phyloP scores from a whole-genome alignment of 1,140 invertebrate genomes.

The Pentalonia nigronervosa region DNA sequence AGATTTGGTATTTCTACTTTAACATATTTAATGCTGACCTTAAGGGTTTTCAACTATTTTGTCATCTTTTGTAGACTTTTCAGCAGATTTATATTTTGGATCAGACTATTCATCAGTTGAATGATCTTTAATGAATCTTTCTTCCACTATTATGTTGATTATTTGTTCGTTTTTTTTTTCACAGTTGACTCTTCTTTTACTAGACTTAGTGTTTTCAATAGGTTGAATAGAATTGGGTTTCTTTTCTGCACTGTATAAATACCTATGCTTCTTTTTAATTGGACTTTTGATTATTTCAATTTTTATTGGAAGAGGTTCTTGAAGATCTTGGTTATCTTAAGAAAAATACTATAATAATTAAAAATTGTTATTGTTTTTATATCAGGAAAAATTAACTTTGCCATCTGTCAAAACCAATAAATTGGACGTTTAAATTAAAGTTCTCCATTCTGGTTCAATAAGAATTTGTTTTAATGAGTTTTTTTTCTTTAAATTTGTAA shows the following conservation, averaged over 20 bases:
- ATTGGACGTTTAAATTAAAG: too few relatives aligned
- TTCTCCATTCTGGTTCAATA: too few relatives aligned
- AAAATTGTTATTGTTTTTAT: not conserved
- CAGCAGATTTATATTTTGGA: not conserved
- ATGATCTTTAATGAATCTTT: not conserved
- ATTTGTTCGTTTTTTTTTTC: not conserved
- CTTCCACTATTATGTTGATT: not conserved
- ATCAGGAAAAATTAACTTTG: conserved; percentile 4
- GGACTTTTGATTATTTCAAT: conserved; percentile 52
- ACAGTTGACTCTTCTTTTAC: not conserved
- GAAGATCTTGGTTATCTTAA: conserved; percentile 28
- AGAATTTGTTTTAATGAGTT: too few relatives aligned
- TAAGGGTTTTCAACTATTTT: not conserved
- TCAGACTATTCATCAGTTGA: not conserved
- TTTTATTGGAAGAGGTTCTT: conserved; percentile 49
- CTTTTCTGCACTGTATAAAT: not conserved
- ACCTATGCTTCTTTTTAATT: conserved; percentile 42
- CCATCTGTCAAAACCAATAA: too few relatives aligned
- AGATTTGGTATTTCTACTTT: not conserved
- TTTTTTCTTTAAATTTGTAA: too few relatives aligned
- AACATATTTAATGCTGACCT: not conserved
- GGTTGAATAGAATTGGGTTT: not conserved
- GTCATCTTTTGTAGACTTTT: not conserved
- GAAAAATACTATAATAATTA: not conserved
- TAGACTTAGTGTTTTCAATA: not conserved